Base-by-base conservation (phyloP, 2,797 vertebrate species). In the Falco concolor region DNA sequence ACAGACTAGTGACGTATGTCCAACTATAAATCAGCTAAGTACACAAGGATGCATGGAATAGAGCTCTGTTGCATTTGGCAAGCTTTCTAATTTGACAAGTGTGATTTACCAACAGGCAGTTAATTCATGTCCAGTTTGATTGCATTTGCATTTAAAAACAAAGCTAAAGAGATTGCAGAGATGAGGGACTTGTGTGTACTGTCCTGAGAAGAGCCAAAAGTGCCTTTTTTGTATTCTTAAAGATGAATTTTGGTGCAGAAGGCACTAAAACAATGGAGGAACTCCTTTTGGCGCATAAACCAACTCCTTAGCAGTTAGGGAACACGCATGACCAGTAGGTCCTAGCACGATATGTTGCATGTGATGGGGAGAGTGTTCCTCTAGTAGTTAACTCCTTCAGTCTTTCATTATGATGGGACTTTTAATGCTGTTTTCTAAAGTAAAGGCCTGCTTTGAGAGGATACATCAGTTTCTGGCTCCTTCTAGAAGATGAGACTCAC, bases 401-500 rank as follows among this genome's bases (percentile, higher is more conserved):
- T n/a, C 32, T 67, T 63, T 56, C 42, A 23, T 76, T 87, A 30
- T 30, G 21, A 61, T 17, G 13, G 12, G 23, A 61, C 24, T 93
- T 95, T 52, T 42, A 79, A 27, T 16, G 19, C 2, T 30, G 21
- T 70, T 80, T 68, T 54, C 36, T 61, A 11, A 56, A 86, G 19
- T 18, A 38, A 59, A 87, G 21, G 2, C 63, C 60, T 75, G 23
- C 38, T 77, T 87, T 77, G 45, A 68, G 56, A 70, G 17, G 8
- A 57, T 23, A 17, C 6, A 28, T 23, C 17, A 30, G 53, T 53
- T 9, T 21, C 34, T 70, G 38, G 36, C 13, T 5, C 40, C 7
- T 14, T 72, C 18, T 56, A 69, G 60, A 85, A 72, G 44, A 45
- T 1, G 5, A 81, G 21, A 97, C 98, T 99, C 96, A 99, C 99